phyloP scores from a whole-genome alignment of 2,113 vertebrate species.

The Myrmecophaga tridactyla region DNA sequence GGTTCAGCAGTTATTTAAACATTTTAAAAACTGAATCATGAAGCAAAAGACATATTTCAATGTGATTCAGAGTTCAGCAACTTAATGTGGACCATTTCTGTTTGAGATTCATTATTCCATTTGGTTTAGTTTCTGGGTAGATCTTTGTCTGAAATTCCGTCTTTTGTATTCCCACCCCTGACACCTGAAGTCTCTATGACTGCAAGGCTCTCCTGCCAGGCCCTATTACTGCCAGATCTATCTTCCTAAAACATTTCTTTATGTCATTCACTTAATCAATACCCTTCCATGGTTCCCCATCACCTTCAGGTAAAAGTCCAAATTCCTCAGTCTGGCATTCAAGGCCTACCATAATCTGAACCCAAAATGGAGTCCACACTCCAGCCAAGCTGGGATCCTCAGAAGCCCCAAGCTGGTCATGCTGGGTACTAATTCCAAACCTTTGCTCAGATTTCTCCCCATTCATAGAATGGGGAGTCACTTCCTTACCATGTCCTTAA shows the following conservation, averaged over 20 bases:
- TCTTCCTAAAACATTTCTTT: constrained; percentile 11
- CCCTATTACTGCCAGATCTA: not conserved
- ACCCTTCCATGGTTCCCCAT: not conserved
- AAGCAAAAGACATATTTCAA: constrained; percentile 38
- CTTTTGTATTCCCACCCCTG: not conserved
- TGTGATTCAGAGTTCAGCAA: constrained; percentile 28
- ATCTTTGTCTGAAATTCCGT: constrained; percentile 4
- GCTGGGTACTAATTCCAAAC: not conserved
- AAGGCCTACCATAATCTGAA: not conserved
- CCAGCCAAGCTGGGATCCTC: not conserved
- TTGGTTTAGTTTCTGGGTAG: not conserved
- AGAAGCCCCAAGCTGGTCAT: not conserved
- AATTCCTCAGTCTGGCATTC: not conserved
- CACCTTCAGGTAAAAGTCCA: not conserved
- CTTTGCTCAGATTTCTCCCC: not conserved
- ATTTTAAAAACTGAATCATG: constrained; percentile 3
- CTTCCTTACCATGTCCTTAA: constrained; percentile 95
- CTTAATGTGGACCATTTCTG: constrained; percentile 32
- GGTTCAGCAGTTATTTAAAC: not conserved
- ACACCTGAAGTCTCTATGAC: not conserved
- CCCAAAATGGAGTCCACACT: not conserved
- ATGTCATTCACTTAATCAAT: constrained; percentile 35
- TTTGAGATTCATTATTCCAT: constrained; percentile 40
- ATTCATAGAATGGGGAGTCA: not conserved
- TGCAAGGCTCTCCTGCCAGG: not conserved